Evolutionary conservation across 2,797 vertebrate genomes (phyloP), one percentile per base, ranked within the genome.

Genomic region (Sebastes itinus): DNA sequence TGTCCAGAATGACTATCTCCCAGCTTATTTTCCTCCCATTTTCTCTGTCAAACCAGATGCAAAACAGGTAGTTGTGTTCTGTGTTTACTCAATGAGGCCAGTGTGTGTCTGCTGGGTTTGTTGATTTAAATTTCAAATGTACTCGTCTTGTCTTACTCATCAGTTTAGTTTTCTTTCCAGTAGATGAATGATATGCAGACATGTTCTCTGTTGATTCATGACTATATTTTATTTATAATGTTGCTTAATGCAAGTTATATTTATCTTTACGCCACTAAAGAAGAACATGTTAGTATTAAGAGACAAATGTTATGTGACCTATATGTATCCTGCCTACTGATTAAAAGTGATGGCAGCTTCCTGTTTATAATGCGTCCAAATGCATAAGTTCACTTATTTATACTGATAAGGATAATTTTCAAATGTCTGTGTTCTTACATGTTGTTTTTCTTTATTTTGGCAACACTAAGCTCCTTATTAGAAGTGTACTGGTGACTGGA

Each of bases 41-140:
- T 71, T 69, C 72, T 79, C 59, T 52, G 61, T 80, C 61, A 72
- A 82, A 85, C 71, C 61, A 85, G 78, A 90, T 76, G 71, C 69
- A 87, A 78, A 91, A 58, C 72, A 66, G 32, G 59, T 54, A 68
- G 69, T 75, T 84, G 32, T 66, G 54, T 82, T 84, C 22, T 76
- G 68, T 76, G 58, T 87, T 89, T 71, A 77, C 71, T 82, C 63
- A 52, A 3, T 76, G 78, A 25, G 32, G 20, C 25, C 28, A 32
- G 1, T 38, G 27, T 60, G 6, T 69, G 46, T 49, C 42, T 2
- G 7, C 59, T 58, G 55, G 14, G 46, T 79, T 76, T 55, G 38
- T 22, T 72, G 11, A 75, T 86, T 84, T 75, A 77, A 28, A 81
- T 88, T 74, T 80, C 22, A 80, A 73, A 78, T 66, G 63, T 68